Base-by-base conservation (phyloP, 2,113 vertebrate genomes). In the Candoia aspera region DNA sequence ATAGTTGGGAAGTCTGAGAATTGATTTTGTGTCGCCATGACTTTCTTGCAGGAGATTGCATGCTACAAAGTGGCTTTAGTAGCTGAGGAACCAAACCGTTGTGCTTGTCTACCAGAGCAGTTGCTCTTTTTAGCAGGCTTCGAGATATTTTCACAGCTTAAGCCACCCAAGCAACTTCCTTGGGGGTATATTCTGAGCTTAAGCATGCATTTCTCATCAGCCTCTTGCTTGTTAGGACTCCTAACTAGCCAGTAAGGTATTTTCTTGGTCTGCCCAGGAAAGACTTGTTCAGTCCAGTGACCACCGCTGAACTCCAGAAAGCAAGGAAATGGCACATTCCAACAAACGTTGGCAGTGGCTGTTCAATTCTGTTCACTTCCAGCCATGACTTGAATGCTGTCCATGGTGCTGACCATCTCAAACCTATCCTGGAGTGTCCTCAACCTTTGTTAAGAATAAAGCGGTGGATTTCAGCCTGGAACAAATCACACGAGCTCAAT, bases 111-210 rank as follows among this genome's bases (percentile, higher is more conserved):
- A 79, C 29, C 55, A 29, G 37, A 54, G 29, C 10, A 55, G 49
- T 2, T 55, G 62, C 89, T 90, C 83, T 79, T 57, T 90, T 90
- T 90, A 90, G 89, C 64, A 90, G 89, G 53, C 53, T 24, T 9
- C 55, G 89, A 90, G 89, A 54, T 55, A 90, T 26, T 26, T 37
- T 83, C 19, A 83, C 89, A 90, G 12, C 15, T 23, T 83, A 33
- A 90, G 68, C 79, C 68, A 90, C 49, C n/a, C 33, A 37, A 83
- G 21, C n/a, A 23, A 42, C 53, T 24, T 79, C 68, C 89, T 55
- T 57, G 73, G 64, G 89, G 68, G 57, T 24, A n/a, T 23, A 57
- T 0, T 23, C 23, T 79, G 19, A 55, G 55, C 89, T 33, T 90
- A 83, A 73, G n/a, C 13, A 8, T 9, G 6, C 37, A 57, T 90